phyloP scores from a whole-genome alignment of 2,113 vertebrate genomes.

The Promerops cafer region DNA sequence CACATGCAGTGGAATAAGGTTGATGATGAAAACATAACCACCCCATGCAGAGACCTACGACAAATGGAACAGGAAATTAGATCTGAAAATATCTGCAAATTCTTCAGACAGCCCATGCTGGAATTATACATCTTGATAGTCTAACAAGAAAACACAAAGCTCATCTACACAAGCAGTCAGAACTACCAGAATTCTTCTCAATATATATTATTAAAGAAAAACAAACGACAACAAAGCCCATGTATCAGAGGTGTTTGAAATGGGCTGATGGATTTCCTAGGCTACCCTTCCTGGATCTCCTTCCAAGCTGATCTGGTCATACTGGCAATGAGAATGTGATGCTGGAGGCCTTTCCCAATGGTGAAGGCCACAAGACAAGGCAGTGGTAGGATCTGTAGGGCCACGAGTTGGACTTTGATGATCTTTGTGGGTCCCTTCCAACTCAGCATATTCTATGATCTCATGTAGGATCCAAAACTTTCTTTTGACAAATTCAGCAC shows the following conservation, averaged over 20 bases:
- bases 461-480: background rate
- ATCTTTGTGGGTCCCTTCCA: background rate
- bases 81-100: background rate
- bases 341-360: background rate
- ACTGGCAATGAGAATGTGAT: background rate
- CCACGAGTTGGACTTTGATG: background rate
- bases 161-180: background rate
- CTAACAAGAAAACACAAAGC: background rate
- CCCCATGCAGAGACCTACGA: constrained; percentile 97
- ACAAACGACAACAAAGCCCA: background rate
- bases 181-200: background rate
- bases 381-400: background rate
- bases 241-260: background rate
- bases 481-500: background rate
- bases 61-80: constrained; percentile 24
- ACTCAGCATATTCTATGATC: background rate
- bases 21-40: constrained; percentile 98
- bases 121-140: background rate
- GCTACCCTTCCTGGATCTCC: background rate
- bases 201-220: background rate
- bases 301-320: background rate
- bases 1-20: constrained; percentile 97
- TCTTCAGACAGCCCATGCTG: background rate
- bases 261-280: background rate
- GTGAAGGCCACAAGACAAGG: background rate